Evolutionary conservation across 2,888 invertebrate species (phyloP), one percentile per base, ranked within the genome.

Genomic region (Lycaena phlaeas): DNA sequence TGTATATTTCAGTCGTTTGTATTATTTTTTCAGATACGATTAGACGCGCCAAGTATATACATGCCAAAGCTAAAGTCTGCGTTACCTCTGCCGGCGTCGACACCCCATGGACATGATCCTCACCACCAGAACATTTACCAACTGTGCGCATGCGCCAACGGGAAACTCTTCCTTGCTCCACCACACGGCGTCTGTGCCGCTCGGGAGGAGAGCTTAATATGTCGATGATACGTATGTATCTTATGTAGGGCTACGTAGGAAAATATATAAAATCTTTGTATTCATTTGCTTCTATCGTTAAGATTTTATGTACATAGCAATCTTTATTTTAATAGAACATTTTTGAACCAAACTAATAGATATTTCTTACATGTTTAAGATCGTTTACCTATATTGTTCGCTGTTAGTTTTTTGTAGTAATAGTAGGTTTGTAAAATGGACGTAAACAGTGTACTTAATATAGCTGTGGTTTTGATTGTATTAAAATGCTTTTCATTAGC

Each of bases 61-160:
- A 85, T 91, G 84, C 89, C 89, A 46, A 90, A 89, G 59, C 55
- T 90, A 48, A 87, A 88, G 49, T 89, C 89, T 9, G 89, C 87
- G 1, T 64, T 87, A 44, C 86, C 88, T 4, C 68, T 87, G 17
- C 79, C 86, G 2, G 66, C 86, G 2, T 78, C 87, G 15, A 61
- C 82, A 5, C 61, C 81, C 7, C 87, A 86, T 53, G 48, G 71
- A 38, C 86, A 85, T 46, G 89, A 81, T 54, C 81, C 86, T 0
- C 81, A 84, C 41, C 85, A 87, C 64, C 88, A 90, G 68, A 88
- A 91, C 61, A 91, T 94, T 55, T 95, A 91, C 77, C 96, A 97
- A 76, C 81, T 97, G 53, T 97, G 97, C 78, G 92, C 94, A 51
- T 97, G 97, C 71, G 91, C 91, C 25, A 94, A 93, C 68, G 97